These are phyloP conservation scores for Calonectris borealis DNA, from an alignment of 2,113 vertebrate species.

Conservation along the genomic window DNA sequence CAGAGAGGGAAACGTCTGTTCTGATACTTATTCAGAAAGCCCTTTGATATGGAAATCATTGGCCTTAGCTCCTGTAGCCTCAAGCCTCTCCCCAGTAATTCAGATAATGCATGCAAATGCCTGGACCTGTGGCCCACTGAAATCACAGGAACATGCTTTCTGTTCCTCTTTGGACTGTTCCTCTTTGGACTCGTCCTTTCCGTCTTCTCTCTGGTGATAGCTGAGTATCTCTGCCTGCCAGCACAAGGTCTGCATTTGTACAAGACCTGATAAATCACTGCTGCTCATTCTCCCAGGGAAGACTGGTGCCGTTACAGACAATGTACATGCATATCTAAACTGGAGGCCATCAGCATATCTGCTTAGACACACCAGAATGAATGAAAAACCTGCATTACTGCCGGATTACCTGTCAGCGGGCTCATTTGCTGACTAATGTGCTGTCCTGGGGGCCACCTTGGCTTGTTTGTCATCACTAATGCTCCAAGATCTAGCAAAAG, in stretches of 20 bases:
- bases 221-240: background rate
- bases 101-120: background rate
- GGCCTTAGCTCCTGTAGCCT: background rate
- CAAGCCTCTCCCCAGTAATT: background rate
- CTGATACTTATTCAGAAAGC: background rate
- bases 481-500: background rate
- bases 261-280: background rate
- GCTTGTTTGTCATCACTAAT: background rate
- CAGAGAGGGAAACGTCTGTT: background rate
- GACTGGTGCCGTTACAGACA: rapidly evolving
- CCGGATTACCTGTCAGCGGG: background rate
- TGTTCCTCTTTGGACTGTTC: background rate
- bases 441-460: background rate
- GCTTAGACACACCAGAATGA: background rate
- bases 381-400: background rate
- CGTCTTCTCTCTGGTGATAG: background rate
- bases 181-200: background rate
- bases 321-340: background rate
- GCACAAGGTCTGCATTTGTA: background rate
- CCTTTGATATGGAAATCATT: slow-evolving; percentile 48
- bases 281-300: background rate
- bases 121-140: background rate
- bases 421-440: background rate
- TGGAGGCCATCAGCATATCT: background rate
- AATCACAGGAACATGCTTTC: background rate